Evolutionary conservation across 64 coral and sea anemone species (phyloP).

Genomic region (Montipora sp.): DNA sequence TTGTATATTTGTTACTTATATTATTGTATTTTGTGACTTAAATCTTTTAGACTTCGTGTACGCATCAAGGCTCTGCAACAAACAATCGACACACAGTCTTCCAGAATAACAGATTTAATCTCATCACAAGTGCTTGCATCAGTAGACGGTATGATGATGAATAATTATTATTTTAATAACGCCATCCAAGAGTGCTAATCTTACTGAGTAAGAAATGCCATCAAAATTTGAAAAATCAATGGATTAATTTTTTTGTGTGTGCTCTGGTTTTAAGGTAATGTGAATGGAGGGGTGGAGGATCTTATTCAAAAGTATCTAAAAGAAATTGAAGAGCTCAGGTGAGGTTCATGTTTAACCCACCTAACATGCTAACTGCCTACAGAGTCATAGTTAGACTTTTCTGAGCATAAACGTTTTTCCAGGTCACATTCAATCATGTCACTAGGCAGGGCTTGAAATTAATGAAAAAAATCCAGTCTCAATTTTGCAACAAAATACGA

Average conservation of each 20-base stretch:
- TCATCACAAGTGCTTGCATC: conserved; percentile 77
- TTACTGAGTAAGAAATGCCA: neutral
- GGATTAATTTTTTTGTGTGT: neutral
- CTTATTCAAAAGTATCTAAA: conserved; percentile 96
- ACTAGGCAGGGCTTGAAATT: no score
- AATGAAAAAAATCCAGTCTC: no score
- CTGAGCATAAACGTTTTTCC: no score
- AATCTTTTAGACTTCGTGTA: conserved; percentile 75
- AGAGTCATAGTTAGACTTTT: no score
- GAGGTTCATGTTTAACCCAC: neutral
- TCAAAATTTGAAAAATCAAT: neutral
- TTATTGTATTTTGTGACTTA: neutral
- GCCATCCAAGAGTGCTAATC: no score
- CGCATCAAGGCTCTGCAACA: conserved; percentile 91
- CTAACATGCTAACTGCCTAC: no score
- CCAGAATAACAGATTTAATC: conserved; percentile 91
- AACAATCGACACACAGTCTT: conserved; percentile 90
- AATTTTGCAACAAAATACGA: no score
- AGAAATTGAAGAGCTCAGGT: conserved; percentile 97
- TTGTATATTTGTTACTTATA: no score
- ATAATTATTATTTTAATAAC: no score
- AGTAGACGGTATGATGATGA: conserved; percentile 61
- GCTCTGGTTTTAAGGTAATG: conserved; percentile 10
- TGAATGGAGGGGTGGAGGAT: conserved; percentile 86
- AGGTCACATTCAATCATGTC: no score